Evolutionary conservation across 2,888 invertebrate species (phyloP), one percentile per base, ranked within the genome.

Genomic region (Aromia moschata): DNA sequence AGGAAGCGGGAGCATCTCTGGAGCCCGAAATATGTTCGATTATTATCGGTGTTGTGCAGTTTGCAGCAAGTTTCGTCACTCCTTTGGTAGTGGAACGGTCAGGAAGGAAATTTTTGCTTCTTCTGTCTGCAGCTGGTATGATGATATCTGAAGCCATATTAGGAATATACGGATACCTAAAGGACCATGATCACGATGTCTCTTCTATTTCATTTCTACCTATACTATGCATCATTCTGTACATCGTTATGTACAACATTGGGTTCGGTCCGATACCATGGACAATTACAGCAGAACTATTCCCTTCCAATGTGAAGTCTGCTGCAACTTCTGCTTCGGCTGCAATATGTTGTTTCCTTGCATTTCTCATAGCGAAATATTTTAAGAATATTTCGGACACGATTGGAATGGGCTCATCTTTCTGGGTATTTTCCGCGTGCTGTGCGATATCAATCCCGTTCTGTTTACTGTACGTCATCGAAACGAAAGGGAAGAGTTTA

Each of bases 251-350:
- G 0, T 93, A 91, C 80, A 89, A 91, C 64, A 7, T 73, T 81
- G 86, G 87, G 0, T 85, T 89, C 49, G 92, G 94, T 1, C 90
- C 92, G 0, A 76, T 93, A 31, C 90, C 92, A 0, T 93, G 93
- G 93, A 89, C 91, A 0, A 86, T 93, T 30, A 86, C 92, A 84
- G 89, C 90, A 0, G 93, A 94, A 78, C 85, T 94, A 79, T 89
- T 94, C 78, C 88, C 94, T 15, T 81, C 88, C 0, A 89, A 91
- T 67, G 68, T 70, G 0, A 71, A 70, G 55, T 89, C 92, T 1
- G 91, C 91, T 78, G 87, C 90, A 0, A 57, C 69, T 7, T 82
- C 86, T 15, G 90, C 91, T 0, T 60, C 67, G 1, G 64, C 71
- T 11, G 53, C 61, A 2, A 58, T 68, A 0, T 60, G 65, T 25